phyloP scores from a whole-genome alignment of 2,888 invertebrate species.

The Ophion ellenae region DNA sequence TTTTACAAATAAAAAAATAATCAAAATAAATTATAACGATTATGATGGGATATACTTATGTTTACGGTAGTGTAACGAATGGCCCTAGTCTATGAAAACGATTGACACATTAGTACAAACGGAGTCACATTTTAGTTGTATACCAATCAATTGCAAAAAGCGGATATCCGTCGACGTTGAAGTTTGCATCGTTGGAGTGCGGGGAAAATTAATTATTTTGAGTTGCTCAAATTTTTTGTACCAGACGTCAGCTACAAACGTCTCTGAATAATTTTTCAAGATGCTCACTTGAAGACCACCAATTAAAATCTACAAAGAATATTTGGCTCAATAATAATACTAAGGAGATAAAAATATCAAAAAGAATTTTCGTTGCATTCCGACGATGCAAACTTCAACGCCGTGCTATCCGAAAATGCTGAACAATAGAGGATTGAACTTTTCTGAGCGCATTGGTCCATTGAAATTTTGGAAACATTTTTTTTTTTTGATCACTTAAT shows the following conservation, averaged over 20 bases:
- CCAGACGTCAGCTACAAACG: background rate
- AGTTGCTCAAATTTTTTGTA: background rate
- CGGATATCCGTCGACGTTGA: background rate
- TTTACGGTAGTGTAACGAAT: too few relatives aligned
- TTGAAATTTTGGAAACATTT: background rate
- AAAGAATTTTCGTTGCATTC: too few relatives aligned
- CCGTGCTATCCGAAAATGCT: too few relatives aligned
- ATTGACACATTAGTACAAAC: background rate
- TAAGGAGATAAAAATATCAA: too few relatives aligned
- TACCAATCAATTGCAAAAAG: background rate
- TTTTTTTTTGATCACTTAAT: conserved; percentile 23
- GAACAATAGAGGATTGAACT: background rate
- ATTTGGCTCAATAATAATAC: too few relatives aligned
- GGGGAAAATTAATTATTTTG: background rate
- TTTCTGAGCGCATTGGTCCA: background rate
- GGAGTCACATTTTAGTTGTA: background rate
- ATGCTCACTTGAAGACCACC: too few relatives aligned
- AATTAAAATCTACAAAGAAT: too few relatives aligned
- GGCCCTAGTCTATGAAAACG: too few relatives aligned
- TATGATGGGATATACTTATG: too few relatives aligned
- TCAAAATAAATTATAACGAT: too few relatives aligned
- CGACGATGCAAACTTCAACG: too few relatives aligned
- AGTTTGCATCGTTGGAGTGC: background rate
- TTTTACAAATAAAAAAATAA: too few relatives aligned
- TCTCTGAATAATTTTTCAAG: background rate